Evolutionary conservation across 2,797 vertebrate genomes (phyloP), one percentile per base, ranked within the genome.

Genomic region (Triplophysa bombifrons): DNA sequence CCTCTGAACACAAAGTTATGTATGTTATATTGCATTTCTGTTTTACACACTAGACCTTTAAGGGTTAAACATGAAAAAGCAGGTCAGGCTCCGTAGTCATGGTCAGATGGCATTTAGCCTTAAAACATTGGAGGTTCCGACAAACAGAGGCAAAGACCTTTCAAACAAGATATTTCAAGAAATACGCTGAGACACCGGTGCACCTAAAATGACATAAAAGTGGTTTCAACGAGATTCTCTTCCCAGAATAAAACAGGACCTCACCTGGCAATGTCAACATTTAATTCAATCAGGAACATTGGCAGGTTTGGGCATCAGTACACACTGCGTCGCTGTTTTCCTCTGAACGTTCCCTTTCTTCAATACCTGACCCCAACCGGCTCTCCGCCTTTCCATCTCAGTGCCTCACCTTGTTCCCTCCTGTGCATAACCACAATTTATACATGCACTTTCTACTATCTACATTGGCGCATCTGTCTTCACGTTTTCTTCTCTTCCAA

Each of bases 71-170:
- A 82, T 61, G 80, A 85, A 85, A 86, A 84, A 86, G 80, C 77
- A 55, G 63, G 78, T 73, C 69, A 71, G 34, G 78, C 84, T 38
- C 34, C 8, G 1, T 38, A 38, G 34, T 38, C 81, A 1, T 56
- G 74, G 88, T 80, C 85, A 88, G 82, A 84, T 51, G 68, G n/a
- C 74, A 76, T 71, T 82, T 72, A 72, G 20, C 74, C 51, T 82
- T 76, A 27, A 82, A 56, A 41, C 22, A 44, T 19, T 20, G n/a
- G 17, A 58, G 6, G n/a, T 10, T 38, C 34, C 4, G 63, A 34
- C 34, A 65, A 65, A 65, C 30, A 38, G 60, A 61, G 30, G 27
- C 61, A 64, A 6, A 38, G 17, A 64, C 64, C 69, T 79, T 68
- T 25, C 61, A 69, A 44, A 16, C 22, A 66, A 41, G 64, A 60